These are phyloP conservation scores for Gerris buenoi DNA, from an alignment of 1,140 invertebrate genomes.

Conservation along the genomic window DNA sequence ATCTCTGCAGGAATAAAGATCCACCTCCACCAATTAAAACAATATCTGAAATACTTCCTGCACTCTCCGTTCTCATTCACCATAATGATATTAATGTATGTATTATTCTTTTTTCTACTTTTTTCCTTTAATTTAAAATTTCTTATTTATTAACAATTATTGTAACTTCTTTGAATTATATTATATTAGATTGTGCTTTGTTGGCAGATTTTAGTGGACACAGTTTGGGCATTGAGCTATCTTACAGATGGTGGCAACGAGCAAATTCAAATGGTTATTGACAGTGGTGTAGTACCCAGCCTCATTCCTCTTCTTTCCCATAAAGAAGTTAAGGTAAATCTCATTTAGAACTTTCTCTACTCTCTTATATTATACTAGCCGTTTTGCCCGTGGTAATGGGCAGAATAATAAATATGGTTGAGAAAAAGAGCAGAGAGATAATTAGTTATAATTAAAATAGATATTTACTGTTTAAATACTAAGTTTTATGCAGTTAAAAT, in stretches of 20 bases:
- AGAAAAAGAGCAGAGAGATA: too few species aligned
- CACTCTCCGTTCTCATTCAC: constrained; percentile 83
- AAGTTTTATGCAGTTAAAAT: too few species aligned
- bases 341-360: background rate
- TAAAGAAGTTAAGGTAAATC: constrained; percentile 76
- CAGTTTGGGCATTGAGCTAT: constrained; percentile 98
- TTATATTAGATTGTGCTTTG: constrained; percentile 19
- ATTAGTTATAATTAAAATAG: too few species aligned
- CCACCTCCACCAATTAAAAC: constrained; percentile 73
- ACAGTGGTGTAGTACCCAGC: constrained; percentile 84
- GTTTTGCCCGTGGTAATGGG: too few species aligned
- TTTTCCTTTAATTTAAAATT: background rate
- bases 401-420: too few species aligned
- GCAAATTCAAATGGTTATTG: constrained; percentile 98
- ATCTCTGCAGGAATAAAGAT: constrained; percentile 91
- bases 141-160: background rate
- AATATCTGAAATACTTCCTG: constrained; percentile 85
- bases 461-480: too few species aligned
- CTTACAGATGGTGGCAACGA: constrained; percentile 96
- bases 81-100: constrained; percentile 89
- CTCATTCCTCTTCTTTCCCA: constrained; percentile 89
- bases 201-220: constrained; percentile 88
- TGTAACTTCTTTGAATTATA: constrained; percentile 6
- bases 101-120: constrained; percentile 20
- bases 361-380: too few species aligned